Base-by-base conservation (phyloP, 1,140 invertebrate genomes). In the Episyrphus balteatus region DNA sequence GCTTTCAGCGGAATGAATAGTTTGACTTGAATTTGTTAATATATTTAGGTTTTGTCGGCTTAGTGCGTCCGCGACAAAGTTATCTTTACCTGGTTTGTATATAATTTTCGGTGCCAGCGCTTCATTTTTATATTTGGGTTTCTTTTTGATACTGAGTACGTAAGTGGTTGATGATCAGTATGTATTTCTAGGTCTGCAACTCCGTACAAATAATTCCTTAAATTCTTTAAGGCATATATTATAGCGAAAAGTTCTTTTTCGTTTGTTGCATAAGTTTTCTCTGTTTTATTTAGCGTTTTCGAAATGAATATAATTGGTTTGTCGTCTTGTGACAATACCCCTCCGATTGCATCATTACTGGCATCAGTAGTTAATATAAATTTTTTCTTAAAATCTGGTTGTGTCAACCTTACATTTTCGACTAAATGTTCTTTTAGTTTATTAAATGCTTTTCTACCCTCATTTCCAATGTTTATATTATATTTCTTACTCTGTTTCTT, bases 101-200 rank as follows among this genome's bases (percentile, higher is more conserved):
- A 43, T 9, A 15, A 66, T 52, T n/a, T 59, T 49, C 10, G 14
- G 14, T 13, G 38, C 70, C 70, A 74, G 40, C 66, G 46, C 0
- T 61, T 52, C 10, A 73, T 42, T 47, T 66, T 44, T 41, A 51
- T 52, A 2, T 48, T 53, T 12, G 55, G 55, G 31, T 70, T 61
- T 52, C 66, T 72, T 0, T 66, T 55, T 7, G 55, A 55, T 7
- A 58, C 46, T 8, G 74, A 46, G 60, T 59, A 74, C 40, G 44
- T 52, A 30, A 73, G 52, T 1, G 69, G 61, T 46, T 61, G 58
- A 48, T 75, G 56, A 41, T 61, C 60, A 5, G 54, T 58, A 6
- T 55, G 19, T 12, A 56, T 51, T 37, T 32, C 49, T 18, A 59
- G 51, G 41, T 56, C 50, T 33, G 26, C 15, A 13, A 51, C 50